Evolutionary conservation across 2,888 invertebrate species (phyloP).

Genomic region (Diarsia rubi): DNA sequence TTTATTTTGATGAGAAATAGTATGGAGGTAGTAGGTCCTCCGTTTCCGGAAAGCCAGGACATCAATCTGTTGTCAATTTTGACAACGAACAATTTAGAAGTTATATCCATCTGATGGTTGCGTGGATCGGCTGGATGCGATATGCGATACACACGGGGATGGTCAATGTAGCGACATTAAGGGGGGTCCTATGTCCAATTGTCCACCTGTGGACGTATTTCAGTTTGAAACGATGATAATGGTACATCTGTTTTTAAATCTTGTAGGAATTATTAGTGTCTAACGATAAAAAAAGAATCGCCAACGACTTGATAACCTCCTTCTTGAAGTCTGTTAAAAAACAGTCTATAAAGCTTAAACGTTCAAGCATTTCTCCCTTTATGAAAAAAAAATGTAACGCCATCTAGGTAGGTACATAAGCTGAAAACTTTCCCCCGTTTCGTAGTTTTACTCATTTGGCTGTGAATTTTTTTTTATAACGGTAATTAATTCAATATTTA

Average conservation of each 20-base stretch:
- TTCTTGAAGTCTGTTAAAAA: no score
- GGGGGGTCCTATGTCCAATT: no score
- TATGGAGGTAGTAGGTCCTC: not conserved
- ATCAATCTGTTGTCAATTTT: not conserved
- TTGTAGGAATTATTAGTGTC: not conserved
- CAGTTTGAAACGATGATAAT: no score
- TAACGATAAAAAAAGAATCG: not conserved
- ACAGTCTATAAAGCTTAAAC: not conserved
- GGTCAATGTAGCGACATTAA: no score
- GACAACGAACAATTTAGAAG: no score
- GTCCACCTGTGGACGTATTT: no score
- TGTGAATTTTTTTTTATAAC: not conserved
- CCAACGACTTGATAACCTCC: no score
- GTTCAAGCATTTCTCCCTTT: not conserved
- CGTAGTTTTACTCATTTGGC: not conserved
- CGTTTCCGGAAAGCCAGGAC: no score
- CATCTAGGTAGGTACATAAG: constrained; percentile 23
- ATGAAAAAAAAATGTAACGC: not conserved
- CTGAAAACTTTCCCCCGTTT: not conserved
- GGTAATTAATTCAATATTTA: not conserved
- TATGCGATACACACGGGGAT: no score
- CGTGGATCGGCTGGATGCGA: no score
- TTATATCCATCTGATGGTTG: no score
- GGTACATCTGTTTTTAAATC: no score
- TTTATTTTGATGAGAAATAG: constrained; percentile 36